These are phyloP conservation scores for Eleutherodactylus coqui DNA, from an alignment of 2,797 vertebrate species.

Conservation along the genomic window DNA sequence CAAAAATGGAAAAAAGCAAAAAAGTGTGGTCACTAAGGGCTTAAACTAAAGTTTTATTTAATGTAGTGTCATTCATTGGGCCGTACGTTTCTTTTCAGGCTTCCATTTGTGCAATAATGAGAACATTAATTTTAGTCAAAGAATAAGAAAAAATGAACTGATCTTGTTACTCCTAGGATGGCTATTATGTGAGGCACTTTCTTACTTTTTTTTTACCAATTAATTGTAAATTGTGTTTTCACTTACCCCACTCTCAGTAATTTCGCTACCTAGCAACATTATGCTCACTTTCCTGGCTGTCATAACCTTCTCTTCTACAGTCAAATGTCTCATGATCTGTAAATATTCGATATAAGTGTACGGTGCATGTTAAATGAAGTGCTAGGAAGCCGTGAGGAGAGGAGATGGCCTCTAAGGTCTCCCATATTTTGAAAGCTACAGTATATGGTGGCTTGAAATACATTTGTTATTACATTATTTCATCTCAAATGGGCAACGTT, in stretches of 20 bases:
- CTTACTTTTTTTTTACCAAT: not conserved
- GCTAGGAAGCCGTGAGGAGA: not conserved
- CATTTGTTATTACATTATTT: too few relatives aligned
- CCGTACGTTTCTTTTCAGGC: not conserved
- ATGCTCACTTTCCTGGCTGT: not conserved
- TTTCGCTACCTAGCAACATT: slow-evolving; percentile 4
- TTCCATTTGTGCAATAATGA: not conserved
- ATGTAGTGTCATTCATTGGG: not conserved
- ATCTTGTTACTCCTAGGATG: not conserved
- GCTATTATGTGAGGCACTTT: not conserved
- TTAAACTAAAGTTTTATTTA: not conserved
- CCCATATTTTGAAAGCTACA: not conserved
- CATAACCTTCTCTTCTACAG: not conserved
- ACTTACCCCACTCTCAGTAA: not conserved
- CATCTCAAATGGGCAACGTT: too few relatives aligned
- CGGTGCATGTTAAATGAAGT: not conserved
- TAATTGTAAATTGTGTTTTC: not conserved
- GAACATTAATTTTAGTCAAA: not conserved
- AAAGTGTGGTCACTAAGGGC: too few relatives aligned
- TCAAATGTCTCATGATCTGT: not conserved
- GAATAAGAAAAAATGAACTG: not conserved
- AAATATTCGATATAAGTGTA: not conserved
- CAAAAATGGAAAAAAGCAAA: too few relatives aligned
- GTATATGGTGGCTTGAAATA: not conserved
- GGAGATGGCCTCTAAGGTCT: not conserved